These are phyloP conservation scores for Enteromius viviparus DNA, from an alignment of 2,797 vertebrate species.

Conservation along the genomic window DNA sequence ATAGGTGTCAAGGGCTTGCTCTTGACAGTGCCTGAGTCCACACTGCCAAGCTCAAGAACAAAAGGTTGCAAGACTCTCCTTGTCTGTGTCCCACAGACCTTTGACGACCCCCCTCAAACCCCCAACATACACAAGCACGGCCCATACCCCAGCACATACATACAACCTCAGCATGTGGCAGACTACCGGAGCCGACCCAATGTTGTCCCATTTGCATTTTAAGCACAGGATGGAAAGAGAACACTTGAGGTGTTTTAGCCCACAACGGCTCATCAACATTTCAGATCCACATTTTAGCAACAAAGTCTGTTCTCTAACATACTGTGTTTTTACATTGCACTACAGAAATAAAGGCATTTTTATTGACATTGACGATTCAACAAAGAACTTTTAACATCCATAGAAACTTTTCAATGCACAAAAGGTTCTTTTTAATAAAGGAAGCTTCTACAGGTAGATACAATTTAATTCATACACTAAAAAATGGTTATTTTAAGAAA, in stretches of 20 bases:
- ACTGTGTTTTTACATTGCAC: background rate
- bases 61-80: slow-evolving; percentile 67
- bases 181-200: slow-evolving; percentile 83
- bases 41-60: slow-evolving; percentile 81
- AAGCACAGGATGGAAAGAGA: slow-evolving; percentile 75
- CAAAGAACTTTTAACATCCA: background rate
- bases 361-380: background rate
- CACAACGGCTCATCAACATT: slow-evolving; percentile 72
- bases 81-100: slow-evolving; percentile 55
- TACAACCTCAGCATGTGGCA: slow-evolving; percentile 79
- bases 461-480: background rate
- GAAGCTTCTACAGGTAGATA: background rate
- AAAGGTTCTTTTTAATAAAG: background rate
- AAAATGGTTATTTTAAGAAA: background rate
- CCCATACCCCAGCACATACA: slow-evolving; percentile 52
- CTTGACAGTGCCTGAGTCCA: slow-evolving; percentile 63
- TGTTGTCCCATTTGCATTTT: slow-evolving; percentile 86
- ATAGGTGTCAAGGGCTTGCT: slow-evolving; percentile 70
- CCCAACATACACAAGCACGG: slow-evolving; percentile 55
- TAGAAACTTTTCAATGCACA: background rate
- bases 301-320: slow-evolving; percentile 13
- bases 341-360: background rate
- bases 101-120: slow-evolving; percentile 53
- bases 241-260: slow-evolving; percentile 72
- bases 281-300: slow-evolving; percentile 71